Percentiles rank a stretch among this genome's conserved stretches.
Evolutionary conservation across 2,797 vertebrate genomes (phyloP).

Genomic region (Poliocrania exsul): DNA sequence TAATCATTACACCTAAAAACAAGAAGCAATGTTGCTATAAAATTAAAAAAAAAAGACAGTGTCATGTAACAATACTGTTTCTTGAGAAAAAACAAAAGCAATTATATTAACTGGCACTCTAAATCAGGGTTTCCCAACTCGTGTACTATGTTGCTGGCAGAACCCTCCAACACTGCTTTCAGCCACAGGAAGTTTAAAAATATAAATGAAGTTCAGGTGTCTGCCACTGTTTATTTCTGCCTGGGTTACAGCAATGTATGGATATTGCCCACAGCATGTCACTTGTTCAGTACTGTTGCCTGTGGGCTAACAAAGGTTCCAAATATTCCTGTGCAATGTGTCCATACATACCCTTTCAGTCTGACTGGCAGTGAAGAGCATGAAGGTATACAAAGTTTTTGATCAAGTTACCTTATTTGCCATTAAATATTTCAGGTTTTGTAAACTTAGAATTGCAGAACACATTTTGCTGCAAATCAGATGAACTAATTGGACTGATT

Average conservation of each 20-base stretch:
- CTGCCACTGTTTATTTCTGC: background rate
- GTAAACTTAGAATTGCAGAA: background rate
- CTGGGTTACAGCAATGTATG: background rate
- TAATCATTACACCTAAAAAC: background rate
- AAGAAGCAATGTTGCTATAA: background rate
- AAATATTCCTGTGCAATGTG: background rate
- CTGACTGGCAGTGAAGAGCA: background rate
- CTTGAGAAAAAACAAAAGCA: background rate
- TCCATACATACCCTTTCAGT: background rate
- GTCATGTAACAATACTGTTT: background rate
- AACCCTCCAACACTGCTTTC: background rate
- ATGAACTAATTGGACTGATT: background rate
- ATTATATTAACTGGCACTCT: background rate
- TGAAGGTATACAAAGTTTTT: background rate
- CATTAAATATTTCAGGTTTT: background rate
- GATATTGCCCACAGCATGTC: background rate
- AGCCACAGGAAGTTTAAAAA: slow-evolving; percentile 17
- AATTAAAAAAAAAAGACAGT: background rate
- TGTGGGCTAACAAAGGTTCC: slow-evolving; percentile 2
- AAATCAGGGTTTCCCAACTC: background rate
- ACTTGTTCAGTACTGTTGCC: slow-evolving; percentile 25
- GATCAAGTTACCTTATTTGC: background rate
- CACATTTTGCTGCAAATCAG: background rate
- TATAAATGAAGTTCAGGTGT: background rate
- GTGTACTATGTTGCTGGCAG: background rate